Evolutionary conservation across 30 jellyfish, hydroid and myxozoan species (phyloP).

Genomic region (Aurelia aurita complex sp. Pacific): DNA sequence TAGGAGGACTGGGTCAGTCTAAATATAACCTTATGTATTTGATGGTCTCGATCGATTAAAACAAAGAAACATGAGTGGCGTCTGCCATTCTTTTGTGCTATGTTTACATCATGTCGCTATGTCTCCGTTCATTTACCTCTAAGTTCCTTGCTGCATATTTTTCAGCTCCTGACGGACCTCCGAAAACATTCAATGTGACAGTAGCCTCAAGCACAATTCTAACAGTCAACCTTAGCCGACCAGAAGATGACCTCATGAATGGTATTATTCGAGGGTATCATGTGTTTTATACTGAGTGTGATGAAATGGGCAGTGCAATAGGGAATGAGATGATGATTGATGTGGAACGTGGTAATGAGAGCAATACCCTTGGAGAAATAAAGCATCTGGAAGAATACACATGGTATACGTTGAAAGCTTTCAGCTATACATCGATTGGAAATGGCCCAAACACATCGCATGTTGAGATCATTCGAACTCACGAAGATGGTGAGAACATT

Average conservation of each 20-base stretch:
- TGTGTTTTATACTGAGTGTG: constrained; percentile 10
- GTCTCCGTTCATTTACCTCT: too few species aligned
- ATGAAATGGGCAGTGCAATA: neutral
- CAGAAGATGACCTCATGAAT: constrained; percentile 35
- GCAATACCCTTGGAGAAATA: neutral
- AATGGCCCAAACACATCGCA: constrained; percentile 11
- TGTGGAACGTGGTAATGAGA: neutral
- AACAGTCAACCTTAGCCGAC: constrained; percentile 16
- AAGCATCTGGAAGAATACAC: constrained; percentile 10
- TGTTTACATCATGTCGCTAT: too few species aligned
- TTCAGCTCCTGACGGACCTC: constrained; percentile 71
- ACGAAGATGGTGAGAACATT: constrained; percentile 49
- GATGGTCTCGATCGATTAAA: too few species aligned
- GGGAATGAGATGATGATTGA: constrained; percentile 8
- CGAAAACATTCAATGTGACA: constrained; percentile 1
- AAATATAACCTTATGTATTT: too few species aligned
- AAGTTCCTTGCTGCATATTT: neutral
- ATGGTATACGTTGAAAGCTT: constrained; percentile 20
- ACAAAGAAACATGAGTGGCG: too few species aligned
- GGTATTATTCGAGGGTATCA: constrained; percentile 58
- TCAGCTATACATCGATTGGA: constrained; percentile 43
- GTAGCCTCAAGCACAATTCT: constrained; percentile 27
- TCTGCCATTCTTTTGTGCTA: too few species aligned
- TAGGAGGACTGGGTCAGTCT: too few species aligned
- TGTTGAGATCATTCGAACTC: constrained; percentile 20